A percentile compares a stretch with the other conserved stretches of the same genome.
Evolutionary conservation across 2,797 vertebrate species (phyloP).

Genomic region (Diplodus puntazzo): DNA sequence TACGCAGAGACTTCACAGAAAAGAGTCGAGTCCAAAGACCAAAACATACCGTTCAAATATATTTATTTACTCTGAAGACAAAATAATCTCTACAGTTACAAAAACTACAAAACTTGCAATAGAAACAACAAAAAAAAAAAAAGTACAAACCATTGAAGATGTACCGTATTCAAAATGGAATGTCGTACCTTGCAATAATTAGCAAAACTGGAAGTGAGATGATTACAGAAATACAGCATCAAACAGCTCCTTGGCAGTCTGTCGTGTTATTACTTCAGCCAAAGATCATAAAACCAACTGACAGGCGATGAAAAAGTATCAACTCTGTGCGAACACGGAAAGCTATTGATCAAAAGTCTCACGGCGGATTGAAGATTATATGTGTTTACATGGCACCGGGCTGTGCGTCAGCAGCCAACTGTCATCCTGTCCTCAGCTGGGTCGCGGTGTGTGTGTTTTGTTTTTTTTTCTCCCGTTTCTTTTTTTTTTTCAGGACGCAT

Average conservation of each 20-base stretch:
- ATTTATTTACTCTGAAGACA: slow-evolving; percentile 83
- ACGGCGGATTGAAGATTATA: slow-evolving; percentile 11
- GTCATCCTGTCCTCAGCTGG: slow-evolving; percentile 38
- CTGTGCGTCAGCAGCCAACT: slow-evolving; percentile 45
- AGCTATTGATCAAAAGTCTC: slow-evolving; percentile 44
- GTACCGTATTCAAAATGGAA: slow-evolving; percentile 66
- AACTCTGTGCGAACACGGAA: slow-evolving; percentile 32
- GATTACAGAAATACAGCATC: slow-evolving; percentile 73
- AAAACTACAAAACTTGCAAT: slow-evolving; percentile 79
- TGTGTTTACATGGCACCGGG: slow-evolving; percentile 48
- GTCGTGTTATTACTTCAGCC: slow-evolving; percentile 40
- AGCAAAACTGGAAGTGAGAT: slow-evolving; percentile 67
- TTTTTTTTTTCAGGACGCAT: slow-evolving; percentile 16
- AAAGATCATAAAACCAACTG: slow-evolving; percentile 40
- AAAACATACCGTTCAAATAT: slow-evolving; percentile 73
- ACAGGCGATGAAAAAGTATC: slow-evolving; percentile 34
- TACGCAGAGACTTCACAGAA: background rate
- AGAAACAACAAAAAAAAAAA: slow-evolving; percentile 39
- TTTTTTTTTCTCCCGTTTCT: background rate
- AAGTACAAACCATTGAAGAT: slow-evolving; percentile 49
- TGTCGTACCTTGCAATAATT: slow-evolving; percentile 60
- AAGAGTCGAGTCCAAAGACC: background rate
- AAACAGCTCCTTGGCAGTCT: slow-evolving; percentile 45
- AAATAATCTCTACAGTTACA: slow-evolving; percentile 82
- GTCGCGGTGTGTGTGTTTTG: background rate